These are phyloP conservation scores for Tolypeutes matacus DNA, from an alignment of 2,797 vertebrate genomes.

Conservation along the genomic window DNA sequence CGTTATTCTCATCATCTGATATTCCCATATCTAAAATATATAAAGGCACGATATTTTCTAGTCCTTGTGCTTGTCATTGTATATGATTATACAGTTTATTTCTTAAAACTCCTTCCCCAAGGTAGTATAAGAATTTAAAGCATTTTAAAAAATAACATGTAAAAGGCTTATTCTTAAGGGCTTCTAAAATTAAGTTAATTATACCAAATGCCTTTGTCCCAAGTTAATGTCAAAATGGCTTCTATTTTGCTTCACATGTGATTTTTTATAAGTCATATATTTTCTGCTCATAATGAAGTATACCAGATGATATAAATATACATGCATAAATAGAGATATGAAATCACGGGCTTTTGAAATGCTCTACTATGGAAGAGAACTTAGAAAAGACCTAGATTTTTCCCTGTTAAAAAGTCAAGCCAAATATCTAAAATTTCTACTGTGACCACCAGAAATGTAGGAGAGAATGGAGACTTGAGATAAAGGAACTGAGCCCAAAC, in stretches of 20 bases:
- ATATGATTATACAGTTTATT: background rate
- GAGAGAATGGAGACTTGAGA: background rate
- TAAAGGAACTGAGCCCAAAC: background rate
- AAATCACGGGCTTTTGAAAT: background rate
- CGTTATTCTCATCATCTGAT: background rate
- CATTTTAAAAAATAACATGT: background rate
- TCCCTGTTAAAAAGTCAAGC: background rate
- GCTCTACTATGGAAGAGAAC: background rate
- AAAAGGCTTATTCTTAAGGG: background rate
- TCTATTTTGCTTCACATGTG: background rate
- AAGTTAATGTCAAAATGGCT: background rate
- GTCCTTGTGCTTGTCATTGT: background rate
- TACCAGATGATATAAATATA: background rate
- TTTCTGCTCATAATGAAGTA: background rate
- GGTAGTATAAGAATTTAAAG: background rate
- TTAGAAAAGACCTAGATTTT: background rate
- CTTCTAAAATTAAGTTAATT: constrained; percentile 17
- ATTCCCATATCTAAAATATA: constrained; percentile 51
- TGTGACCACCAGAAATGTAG: background rate
- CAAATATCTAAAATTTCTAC: background rate
- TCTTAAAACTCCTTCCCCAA: background rate
- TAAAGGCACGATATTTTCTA: constrained; percentile 10
- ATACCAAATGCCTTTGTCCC: background rate
- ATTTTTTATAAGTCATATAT: background rate
- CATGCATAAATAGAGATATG: background rate